Conservation (phyloP, 1,140 invertebrate genomes). For the Campoletis sonorensis region DNA sequence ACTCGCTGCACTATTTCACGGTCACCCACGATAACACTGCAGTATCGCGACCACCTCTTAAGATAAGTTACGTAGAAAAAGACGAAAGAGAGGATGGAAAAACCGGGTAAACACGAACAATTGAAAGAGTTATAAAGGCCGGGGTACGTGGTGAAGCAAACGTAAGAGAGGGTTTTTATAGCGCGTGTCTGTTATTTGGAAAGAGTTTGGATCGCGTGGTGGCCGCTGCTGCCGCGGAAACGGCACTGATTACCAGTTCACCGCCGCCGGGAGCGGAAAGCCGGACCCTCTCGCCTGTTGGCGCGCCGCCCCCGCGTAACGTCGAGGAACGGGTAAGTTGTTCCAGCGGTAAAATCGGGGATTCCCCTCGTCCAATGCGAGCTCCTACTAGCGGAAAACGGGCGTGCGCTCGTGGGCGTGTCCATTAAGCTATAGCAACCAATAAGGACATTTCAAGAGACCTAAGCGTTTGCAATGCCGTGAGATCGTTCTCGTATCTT, state of each 20-base stretch:
- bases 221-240: slow-evolving; percentile 73
- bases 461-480: slow-evolving; percentile 37
- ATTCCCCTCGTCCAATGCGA: slow-evolving; percentile 61
- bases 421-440: slow-evolving; percentile 44
- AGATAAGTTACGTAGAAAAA: background rate
- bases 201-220: slow-evolving; percentile 62
- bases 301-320: slow-evolving; percentile 68
- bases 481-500: slow-evolving; percentile 18
- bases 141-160: background rate
- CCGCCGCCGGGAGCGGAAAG: slow-evolving; percentile 55
- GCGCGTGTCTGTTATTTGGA: slow-evolving; percentile 16
- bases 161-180: background rate
- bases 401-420: slow-evolving; percentile 62
- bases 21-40: slow-evolving; percentile 8
- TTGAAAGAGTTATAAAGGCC: background rate
- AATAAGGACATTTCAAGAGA: slow-evolving; percentile 50
- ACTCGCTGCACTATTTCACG: slow-evolving; percentile 12
- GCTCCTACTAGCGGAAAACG: slow-evolving; percentile 52
- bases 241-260: slow-evolving; percentile 75
- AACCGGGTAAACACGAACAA: background rate
- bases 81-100: background rate
- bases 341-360: slow-evolving; percentile 57
- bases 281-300: slow-evolving; percentile 50
- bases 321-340: slow-evolving; percentile 59
- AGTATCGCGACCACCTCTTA: background rate